Percentiles rank a stretch among this genome's conserved stretches.
Evolutionary conservation across 64 coral and sea anemone species (phyloP).

Genomic region (Actinia tenebrosa): DNA sequence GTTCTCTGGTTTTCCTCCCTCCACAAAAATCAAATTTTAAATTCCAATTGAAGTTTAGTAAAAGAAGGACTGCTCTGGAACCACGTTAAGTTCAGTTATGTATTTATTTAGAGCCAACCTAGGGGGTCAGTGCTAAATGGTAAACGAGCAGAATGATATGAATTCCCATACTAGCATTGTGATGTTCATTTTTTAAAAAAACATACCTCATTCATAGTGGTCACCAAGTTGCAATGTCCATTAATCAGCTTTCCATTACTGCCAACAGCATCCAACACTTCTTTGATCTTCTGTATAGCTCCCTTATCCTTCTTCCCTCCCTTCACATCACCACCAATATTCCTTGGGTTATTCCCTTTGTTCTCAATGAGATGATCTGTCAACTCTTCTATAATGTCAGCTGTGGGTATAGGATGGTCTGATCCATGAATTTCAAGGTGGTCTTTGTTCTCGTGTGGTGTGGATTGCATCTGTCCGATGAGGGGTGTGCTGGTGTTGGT

Average conservation of each 20-base stretch:
- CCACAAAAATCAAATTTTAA: too few relatives aligned
- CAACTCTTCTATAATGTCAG: slow-evolving; percentile 61
- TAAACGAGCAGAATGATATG: slow-evolving; percentile 3
- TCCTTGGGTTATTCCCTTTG: slow-evolving; percentile 16
- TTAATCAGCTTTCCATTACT: slow-evolving; percentile 55
- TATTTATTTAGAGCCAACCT: too few relatives aligned
- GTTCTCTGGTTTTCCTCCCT: too few relatives aligned
- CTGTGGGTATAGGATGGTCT: slow-evolving; percentile 33
- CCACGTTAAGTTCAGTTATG: too few relatives aligned
- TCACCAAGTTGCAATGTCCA: slow-evolving; percentile 27
- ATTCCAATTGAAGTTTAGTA: too few relatives aligned
- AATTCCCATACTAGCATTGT: background rate
- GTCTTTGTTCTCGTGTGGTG: slow-evolving; percentile 62
- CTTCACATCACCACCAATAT: slow-evolving; percentile 18
- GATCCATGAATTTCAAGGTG: slow-evolving; percentile 33
- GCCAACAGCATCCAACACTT: slow-evolving; percentile 80
- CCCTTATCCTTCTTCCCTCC: slow-evolving; percentile 56
- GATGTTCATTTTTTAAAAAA: background rate
- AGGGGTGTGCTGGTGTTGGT: slow-evolving; percentile 82
- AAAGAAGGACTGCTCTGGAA: too few relatives aligned
- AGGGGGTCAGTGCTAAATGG: too few relatives aligned
- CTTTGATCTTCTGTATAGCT: slow-evolving; percentile 83
- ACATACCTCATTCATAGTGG: background rate
- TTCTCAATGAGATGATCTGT: slow-evolving; percentile 62
- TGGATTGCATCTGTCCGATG: slow-evolving; percentile 69